phyloP scores from a whole-genome alignment of 2,888 invertebrate species.

The Yponomeuta evonymella region DNA sequence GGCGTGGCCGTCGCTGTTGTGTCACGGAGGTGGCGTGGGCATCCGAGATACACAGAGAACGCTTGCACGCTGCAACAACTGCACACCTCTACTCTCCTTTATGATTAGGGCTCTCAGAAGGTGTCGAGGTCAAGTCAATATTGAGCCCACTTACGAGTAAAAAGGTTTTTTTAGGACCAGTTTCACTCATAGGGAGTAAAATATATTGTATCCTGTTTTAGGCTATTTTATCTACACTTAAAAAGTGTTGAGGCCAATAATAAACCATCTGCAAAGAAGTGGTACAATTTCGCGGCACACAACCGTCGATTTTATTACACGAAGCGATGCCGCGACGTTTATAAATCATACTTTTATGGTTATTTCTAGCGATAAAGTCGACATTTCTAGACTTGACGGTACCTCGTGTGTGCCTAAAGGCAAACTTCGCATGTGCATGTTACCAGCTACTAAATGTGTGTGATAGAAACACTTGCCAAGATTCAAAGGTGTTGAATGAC shows the following conservation, averaged over 20 bases:
- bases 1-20: slow-evolving; percentile 51
- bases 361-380: slow-evolving; percentile 56
- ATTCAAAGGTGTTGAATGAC: slow-evolving; percentile 5
- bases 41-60: slow-evolving; percentile 31
- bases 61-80: slow-evolving; percentile 48
- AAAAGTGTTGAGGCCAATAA: slow-evolving; percentile 25
- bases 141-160: neutral
- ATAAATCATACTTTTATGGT: slow-evolving; percentile 68
- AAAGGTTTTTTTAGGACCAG: neutral
- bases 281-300: slow-evolving; percentile 40
- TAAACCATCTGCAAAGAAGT: slow-evolving; percentile 40
- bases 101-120: slow-evolving; percentile 45
- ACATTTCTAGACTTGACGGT: slow-evolving; percentile 35
- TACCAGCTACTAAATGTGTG: slow-evolving; percentile 8
- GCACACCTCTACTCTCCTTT: slow-evolving; percentile 48
- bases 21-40: slow-evolving; percentile 60
- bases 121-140: slow-evolving; percentile 19
- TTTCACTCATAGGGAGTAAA: neutral
- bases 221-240: neutral
- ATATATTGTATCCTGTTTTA: neutral
- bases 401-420: slow-evolving; percentile 32
- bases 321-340: slow-evolving; percentile 53
- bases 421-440: slow-evolving; percentile 21
- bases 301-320: slow-evolving; percentile 53
- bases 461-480: neutral